Evolutionary conservation across 1,140 invertebrate species (phyloP).

Genomic region (Drosophila sproati): DNA sequence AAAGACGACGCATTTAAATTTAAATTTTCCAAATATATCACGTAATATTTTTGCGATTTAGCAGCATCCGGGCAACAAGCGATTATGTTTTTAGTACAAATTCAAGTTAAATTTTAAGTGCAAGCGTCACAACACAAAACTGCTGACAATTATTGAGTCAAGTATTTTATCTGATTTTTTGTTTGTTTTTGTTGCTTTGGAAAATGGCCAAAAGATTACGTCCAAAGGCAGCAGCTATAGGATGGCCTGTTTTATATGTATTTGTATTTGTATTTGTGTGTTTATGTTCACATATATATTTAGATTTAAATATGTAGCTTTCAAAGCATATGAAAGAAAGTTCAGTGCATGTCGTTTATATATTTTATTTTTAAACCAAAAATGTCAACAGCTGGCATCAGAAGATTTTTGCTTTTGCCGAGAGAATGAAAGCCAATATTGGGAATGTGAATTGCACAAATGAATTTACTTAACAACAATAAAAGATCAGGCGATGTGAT

Average conservation of each 20-base stretch:
- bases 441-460: conserved; percentile 6
- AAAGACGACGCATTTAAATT: background rate
- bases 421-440: conserved; percentile 29
- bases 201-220: conserved; percentile 47
- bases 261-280: conserved; percentile 24
- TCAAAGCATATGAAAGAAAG: conserved; percentile 31
- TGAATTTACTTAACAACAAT: background rate
- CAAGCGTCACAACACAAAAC: conserved; percentile 12
- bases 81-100: conserved; percentile 13
- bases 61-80: conserved; percentile 2
- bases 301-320: conserved; percentile 16
- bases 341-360: conserved; percentile 22
- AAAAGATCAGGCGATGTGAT: conserved; percentile 28
- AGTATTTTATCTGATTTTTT: background rate
- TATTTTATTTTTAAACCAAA: conserved; percentile 16
- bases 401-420: conserved; percentile 17
- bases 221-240: conserved; percentile 35
- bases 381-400: conserved; percentile 35
- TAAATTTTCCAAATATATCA: conserved; percentile 31
- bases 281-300: conserved; percentile 17
- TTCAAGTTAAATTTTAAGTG: conserved; percentile 15
- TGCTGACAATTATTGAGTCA: conserved; percentile 43
- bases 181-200: conserved; percentile 10
- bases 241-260: conserved; percentile 30
- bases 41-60: conserved; percentile 24